Conservation (phyloP, 2,113 vertebrate genomes). For the Pangasianodon gigas region DNA sequence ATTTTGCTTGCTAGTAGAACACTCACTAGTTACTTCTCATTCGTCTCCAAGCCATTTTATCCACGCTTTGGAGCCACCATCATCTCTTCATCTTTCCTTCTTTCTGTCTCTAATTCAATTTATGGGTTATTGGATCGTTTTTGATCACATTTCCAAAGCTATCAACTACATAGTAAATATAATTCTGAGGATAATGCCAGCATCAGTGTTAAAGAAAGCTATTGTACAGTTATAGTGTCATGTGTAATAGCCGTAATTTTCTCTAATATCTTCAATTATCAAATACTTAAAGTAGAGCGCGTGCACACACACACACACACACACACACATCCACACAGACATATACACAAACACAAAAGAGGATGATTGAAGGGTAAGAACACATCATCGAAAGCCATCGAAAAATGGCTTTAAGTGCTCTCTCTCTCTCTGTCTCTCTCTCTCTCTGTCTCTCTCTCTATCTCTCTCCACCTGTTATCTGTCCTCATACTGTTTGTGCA, state of each 20-base stretch:
- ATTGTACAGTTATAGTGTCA: not conserved
- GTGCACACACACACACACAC: slow-evolving; percentile 37
- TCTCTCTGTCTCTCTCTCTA: not conserved
- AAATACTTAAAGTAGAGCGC: not conserved
- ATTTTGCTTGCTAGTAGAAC: not conserved
- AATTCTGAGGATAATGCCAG: not conserved
- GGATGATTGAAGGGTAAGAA: slow-evolving; percentile 25
- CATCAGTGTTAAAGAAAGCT: not conserved
- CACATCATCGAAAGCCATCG: not conserved
- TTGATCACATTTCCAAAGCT: slow-evolving; percentile 3
- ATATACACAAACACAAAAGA: slow-evolving; percentile 20
- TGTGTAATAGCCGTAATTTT: not conserved
- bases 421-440: not conserved
- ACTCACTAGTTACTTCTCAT: not conserved
- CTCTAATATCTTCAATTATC: not conserved
- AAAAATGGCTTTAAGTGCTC: not conserved
- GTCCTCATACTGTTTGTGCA: not conserved
- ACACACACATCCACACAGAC: slow-evolving; percentile 27
- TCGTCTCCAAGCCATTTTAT: not conserved
- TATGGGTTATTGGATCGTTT: not conserved
- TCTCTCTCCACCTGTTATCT: not conserved
- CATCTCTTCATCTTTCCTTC: not conserved
- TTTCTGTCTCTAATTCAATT: not conserved
- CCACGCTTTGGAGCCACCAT: no score
- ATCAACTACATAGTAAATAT: not conserved